Percentiles rank a stretch among this genome's conserved stretches.
Conservation (phyloP, 2,797 vertebrate species). For the Pantherophis vulpinus region DNA sequence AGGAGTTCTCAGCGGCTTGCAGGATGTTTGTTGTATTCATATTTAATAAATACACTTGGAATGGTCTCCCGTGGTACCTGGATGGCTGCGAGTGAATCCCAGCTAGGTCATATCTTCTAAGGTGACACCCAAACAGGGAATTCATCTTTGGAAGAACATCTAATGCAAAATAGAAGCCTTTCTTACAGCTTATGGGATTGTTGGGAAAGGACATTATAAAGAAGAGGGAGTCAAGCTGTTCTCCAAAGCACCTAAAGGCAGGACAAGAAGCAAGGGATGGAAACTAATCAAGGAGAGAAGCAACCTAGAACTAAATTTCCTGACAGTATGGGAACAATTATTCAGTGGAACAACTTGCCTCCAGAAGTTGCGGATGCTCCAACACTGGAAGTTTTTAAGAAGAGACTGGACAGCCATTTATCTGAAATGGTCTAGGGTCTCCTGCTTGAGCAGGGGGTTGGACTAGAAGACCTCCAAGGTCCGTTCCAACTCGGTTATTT, state of each 20-base stretch:
- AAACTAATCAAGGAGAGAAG: background rate
- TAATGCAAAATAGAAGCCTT: background rate
- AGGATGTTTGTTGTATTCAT: slow-evolving; percentile 33
- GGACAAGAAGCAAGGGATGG: background rate
- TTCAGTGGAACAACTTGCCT: no score
- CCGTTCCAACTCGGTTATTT: background rate
- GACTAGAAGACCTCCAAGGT: background rate
- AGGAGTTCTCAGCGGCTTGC: slow-evolving; percentile 26
- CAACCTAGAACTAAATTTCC: background rate
- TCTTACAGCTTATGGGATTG: background rate
- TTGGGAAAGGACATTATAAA: background rate
- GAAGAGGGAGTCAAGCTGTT: background rate
- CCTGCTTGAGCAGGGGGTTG: background rate
- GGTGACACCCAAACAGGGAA: background rate
- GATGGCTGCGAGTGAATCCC: background rate
- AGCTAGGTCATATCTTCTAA: background rate
- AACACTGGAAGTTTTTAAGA: no score
- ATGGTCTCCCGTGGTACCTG: background rate
- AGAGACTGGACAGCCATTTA: no score
- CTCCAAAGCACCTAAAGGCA: background rate
- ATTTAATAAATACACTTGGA: slow-evolving; percentile 56
- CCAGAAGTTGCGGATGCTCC: no score
- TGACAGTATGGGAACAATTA: background rate
- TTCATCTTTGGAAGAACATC: background rate
- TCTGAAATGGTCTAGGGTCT: no score